Base-by-base conservation (phyloP, 2,888 invertebrate genomes). In the Marasmarcha lunaedactyla region DNA sequence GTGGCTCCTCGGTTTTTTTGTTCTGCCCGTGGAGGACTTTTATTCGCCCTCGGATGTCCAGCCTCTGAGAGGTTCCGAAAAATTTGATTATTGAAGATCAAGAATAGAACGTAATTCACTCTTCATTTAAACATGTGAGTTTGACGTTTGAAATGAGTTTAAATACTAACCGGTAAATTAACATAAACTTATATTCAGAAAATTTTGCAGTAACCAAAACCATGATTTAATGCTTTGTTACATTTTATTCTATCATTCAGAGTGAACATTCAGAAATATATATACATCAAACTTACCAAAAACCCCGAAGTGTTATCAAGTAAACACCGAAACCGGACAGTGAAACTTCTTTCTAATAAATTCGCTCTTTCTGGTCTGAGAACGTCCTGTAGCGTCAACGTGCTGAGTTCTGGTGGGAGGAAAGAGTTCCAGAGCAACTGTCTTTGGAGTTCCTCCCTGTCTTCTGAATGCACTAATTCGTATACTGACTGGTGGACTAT, bases 241-340 rank as follows among this genome's bases (percentile, higher is more conserved):
- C n/a, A n/a, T n/a, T n/a, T n/a, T n/a, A n/a, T n/a, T n/a, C n/a
- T n/a, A n/a, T n/a, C n/a, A n/a, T n/a, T n/a, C n/a, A n/a, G n/a
- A n/a, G n/a, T n/a, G n/a, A n/a, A n/a, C n/a, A n/a, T n/a, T n/a
- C n/a, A n/a, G n/a, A n/a, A n/a, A n/a, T n/a, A n/a, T n/a, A n/a
- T n/a, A n/a, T 10, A 30, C 4, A 30, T n/a, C 3, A 3, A 33
- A 64, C 91, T 89, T 77, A 97, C 97, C 87, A 99, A 88, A 83
- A 99, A 99, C 45, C 99, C 99, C 58, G 98, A 99, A 59, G 99
- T 99, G 79, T 99, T 99, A 85, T 99, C 99, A 60, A 99, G 86
- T 27, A 99, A 88, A 87, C 99, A 99, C 60, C 99, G 91, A 88
- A 99, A 99, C 67, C 99, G 89, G 59, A 99, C 98, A 47, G 98